Evolutionary conservation across 2,888 invertebrate genomes (phyloP).

Genomic region (Phyllotreta striolata): DNA sequence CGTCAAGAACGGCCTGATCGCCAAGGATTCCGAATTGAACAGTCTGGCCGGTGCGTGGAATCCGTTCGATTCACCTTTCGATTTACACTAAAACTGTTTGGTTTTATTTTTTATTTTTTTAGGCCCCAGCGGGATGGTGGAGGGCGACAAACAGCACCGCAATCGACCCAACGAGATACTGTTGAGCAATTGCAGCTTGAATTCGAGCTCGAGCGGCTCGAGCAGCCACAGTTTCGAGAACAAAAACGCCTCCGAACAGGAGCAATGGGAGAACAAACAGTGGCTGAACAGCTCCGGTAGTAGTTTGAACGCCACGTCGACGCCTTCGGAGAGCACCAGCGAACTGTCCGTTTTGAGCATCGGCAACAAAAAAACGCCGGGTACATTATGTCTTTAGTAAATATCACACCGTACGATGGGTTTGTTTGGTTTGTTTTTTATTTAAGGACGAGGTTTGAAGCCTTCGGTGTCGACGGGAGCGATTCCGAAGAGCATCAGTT

Average conservation of each 20-base stretch:
- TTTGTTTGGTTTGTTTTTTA: too few relatives aligned
- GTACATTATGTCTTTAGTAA: constrained; percentile 29
- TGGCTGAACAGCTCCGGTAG: constrained; percentile 58
- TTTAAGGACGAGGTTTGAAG: constrained; percentile 51
- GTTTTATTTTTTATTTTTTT: constrained; percentile 19
- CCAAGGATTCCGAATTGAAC: constrained; percentile 36
- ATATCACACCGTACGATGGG: too few relatives aligned
- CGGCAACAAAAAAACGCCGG: constrained; percentile 30
- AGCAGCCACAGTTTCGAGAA: constrained; percentile 61
- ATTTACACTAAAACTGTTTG: constrained; percentile 30
- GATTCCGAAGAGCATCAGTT: constrained; percentile 91
- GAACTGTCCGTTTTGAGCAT: constrained; percentile 55
- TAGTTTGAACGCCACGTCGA: constrained; percentile 56
- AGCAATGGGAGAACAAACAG: constrained; percentile 55
- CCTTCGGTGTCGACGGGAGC: constrained; percentile 76
- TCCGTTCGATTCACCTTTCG: neutral
- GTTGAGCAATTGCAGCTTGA: constrained; percentile 66
- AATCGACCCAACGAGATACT: constrained; percentile 59
- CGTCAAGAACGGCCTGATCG: constrained; percentile 39
- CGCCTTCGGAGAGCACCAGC: constrained; percentile 57
- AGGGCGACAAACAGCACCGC: constrained; percentile 43
- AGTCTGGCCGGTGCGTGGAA: constrained; percentile 41
- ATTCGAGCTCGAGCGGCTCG: constrained; percentile 63
- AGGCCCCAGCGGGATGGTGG: constrained; percentile 32
- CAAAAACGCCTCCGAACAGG: constrained; percentile 47